Percentiles rank a stretch among this genome's conserved stretches.
Conservation (phyloP, 2,113 vertebrate species). For the Engraulis encrasicolus region DNA sequence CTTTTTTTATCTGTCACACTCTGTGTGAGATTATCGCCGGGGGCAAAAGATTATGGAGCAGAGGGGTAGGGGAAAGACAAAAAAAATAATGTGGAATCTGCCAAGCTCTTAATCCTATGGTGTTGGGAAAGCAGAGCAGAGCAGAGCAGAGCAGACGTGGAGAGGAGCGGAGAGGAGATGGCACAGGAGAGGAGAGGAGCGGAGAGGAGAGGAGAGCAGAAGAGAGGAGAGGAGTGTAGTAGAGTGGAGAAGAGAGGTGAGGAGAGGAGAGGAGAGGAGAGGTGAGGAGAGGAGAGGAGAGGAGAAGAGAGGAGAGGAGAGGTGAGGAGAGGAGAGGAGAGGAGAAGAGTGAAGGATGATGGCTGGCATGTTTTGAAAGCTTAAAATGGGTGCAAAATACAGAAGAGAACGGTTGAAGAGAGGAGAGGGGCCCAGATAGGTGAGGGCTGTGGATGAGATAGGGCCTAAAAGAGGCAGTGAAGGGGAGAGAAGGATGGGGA, state of each 20-base stretch:
- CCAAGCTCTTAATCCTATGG: slow-evolving; percentile 63
- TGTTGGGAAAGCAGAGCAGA: slow-evolving; percentile 21
- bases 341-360: background rate
- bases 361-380: background rate
- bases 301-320: background rate
- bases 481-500: slow-evolving; percentile 25
- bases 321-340: background rate
- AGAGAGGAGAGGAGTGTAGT: slow-evolving; percentile 24
- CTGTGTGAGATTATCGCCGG: slow-evolving; percentile 64
- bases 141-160: background rate
- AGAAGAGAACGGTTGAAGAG: slow-evolving; percentile 7
- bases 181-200: background rate
- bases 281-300: slow-evolving; percentile 19
- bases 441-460: no score
- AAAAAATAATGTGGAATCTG: slow-evolving; percentile 56
- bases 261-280: slow-evolving; percentile 35
- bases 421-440: slow-evolving; percentile 35
- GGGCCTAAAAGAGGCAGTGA: no score
- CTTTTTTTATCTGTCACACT: slow-evolving; percentile 61
- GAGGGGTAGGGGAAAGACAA: slow-evolving; percentile 45
- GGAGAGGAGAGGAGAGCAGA: background rate
- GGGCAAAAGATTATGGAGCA: slow-evolving; percentile 66
- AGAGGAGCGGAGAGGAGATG: background rate
- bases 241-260: no score
- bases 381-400: background rate